Conservation (phyloP, 53 echinoderm and acorn worm genomes). For the Echinarachnius parma region DNA sequence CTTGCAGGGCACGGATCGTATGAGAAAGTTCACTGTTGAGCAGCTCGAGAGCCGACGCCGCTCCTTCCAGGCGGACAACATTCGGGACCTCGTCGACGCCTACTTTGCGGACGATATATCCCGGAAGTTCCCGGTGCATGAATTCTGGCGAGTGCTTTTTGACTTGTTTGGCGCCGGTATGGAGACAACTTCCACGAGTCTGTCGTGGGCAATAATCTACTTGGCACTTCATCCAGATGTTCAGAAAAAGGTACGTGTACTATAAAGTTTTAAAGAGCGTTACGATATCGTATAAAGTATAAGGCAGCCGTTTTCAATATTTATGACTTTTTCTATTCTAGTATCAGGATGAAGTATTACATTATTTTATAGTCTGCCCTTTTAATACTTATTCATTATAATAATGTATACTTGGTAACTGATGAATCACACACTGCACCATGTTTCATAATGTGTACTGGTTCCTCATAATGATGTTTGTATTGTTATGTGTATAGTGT, state of each 20-base stretch:
- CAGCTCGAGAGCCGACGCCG: background rate
- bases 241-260: slow-evolving; percentile 44
- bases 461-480: no score
- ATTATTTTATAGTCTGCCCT: no score
- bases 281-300: no score
- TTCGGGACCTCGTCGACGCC: slow-evolving; percentile 11
- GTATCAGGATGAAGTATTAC: no score
- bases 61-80: slow-evolving; percentile 24
- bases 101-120: slow-evolving; percentile 23
- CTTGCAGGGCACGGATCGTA: background rate
- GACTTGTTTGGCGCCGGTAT: slow-evolving; percentile 47
- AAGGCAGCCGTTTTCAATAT: no score
- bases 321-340: no score
- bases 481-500: no score
- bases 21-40: background rate
- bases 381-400: no score
- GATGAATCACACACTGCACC: no score
- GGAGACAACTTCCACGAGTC: slow-evolving; percentile 20
- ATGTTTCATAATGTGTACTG: no score
- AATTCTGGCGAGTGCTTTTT: slow-evolving; percentile 34
- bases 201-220: slow-evolving; percentile 33
- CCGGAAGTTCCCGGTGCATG: background rate
- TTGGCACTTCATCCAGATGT: slow-evolving; percentile 34
- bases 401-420: no score
- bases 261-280: no score